These are phyloP conservation scores for Marasmarcha lunaedactyla DNA, from an alignment of 2,888 invertebrate genomes.

Conservation along the genomic window DNA sequence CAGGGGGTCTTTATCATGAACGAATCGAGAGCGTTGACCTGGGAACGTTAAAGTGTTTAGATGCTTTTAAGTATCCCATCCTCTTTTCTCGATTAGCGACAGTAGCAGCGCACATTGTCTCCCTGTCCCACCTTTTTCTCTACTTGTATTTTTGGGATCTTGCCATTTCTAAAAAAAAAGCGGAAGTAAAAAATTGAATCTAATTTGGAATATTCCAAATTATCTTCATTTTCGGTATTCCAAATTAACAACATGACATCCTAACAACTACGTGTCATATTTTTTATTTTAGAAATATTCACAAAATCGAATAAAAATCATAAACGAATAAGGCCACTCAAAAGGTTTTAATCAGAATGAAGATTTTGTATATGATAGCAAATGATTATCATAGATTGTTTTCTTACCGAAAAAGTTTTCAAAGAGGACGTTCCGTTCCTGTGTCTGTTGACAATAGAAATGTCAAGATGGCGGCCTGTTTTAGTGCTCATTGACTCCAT, in stretches of 20 bases:
- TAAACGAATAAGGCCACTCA: neutral
- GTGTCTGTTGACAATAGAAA: conserved; percentile 3
- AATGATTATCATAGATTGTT: conserved; percentile 4
- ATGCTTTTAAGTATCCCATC: conserved; percentile 12
- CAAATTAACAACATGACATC: conserved; percentile 1
- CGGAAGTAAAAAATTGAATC: too few species aligned
- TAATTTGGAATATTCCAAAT: neutral
- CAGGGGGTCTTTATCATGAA: conserved; percentile 1
- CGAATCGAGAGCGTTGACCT: conserved; percentile 9
- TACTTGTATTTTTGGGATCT: conserved; percentile 4
- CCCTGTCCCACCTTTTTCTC: conserved; percentile 4
- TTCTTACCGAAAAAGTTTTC: conserved; percentile 3
- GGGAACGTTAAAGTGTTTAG: conserved; percentile 9
- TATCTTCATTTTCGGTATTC: conserved; percentile 1
- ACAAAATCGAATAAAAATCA: neutral
- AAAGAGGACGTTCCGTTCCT: neutral
- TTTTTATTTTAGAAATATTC: conserved; percentile 2
- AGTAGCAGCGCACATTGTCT: conserved; percentile 9
- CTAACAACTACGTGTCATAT: conserved; percentile 1
- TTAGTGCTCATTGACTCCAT: conserved; percentile 4
- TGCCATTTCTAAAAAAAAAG: conserved; percentile 1
- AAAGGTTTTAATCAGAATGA: neutral
- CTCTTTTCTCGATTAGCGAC: conserved; percentile 9
- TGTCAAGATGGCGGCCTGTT: conserved; percentile 6
- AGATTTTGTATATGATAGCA: conserved; percentile 3